These are phyloP conservation scores for Astur gentilis DNA, from an alignment of 2,113 vertebrate species.

Conservation along the genomic window DNA sequence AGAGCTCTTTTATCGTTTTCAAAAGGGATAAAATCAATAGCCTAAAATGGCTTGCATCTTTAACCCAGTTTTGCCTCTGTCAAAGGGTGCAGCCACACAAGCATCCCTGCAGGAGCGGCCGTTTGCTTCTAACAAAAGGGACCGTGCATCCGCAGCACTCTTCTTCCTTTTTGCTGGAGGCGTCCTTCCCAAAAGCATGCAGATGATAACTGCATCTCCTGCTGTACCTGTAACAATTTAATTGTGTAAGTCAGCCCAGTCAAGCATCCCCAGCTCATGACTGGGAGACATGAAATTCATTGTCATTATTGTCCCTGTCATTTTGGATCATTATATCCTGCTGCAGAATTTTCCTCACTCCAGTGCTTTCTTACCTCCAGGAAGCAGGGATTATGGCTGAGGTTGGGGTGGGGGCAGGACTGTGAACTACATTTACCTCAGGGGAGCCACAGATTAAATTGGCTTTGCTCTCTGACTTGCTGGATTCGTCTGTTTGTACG, in stretches of 20 bases:
- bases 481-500: conserved; percentile 76
- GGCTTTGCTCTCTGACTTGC: conserved; percentile 83
- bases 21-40: conserved; percentile 8
- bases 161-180: conserved; percentile 53
- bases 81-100: neutral
- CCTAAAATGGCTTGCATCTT: conserved; percentile 13
- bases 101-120: neutral
- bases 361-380: conserved; percentile 95
- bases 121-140: conserved; percentile 27
- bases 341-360: conserved; percentile 93
- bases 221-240: conserved; percentile 98
- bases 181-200: conserved; percentile 75
- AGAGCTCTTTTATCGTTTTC: neutral
- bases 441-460: conserved; percentile 92
- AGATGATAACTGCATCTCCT: conserved; percentile 79
- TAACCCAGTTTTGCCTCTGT: conserved; percentile 54
- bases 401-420: conserved; percentile 80
- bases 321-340: conserved; percentile 96
- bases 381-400: conserved; percentile 87
- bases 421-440: conserved; percentile 84
- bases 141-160: neutral
- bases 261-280: conserved; percentile 91
- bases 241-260: conserved; percentile 96
- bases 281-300: conserved; percentile 99
- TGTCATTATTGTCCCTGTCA: conserved; percentile 99